A percentile compares a stretch with the other conserved stretches of the same genome.
These are phyloP conservation scores for Florisuga fusca DNA, from an alignment of 2,797 vertebrate species.

Conservation along the genomic window DNA sequence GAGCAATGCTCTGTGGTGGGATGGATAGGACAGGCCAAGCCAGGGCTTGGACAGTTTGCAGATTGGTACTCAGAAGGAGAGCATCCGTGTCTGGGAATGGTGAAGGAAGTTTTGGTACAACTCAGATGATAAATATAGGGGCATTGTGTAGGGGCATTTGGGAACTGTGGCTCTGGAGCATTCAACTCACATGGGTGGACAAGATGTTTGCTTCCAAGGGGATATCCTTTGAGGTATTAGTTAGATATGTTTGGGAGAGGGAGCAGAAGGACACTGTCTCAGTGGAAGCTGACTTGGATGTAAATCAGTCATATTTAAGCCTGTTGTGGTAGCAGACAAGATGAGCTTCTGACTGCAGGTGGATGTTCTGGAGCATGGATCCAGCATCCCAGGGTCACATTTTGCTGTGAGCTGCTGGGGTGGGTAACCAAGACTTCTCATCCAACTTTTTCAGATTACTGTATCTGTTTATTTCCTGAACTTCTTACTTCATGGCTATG, in stretches of 20 bases:
- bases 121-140: neutral
- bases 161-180: neutral
- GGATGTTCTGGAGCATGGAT: neutral
- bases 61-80: neutral
- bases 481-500: neutral
- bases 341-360: neutral
- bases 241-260: neutral
- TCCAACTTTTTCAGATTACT: neutral
- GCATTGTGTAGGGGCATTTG: neutral
- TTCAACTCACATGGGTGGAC: neutral
- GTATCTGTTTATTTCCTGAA: neutral
- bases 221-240: neutral
- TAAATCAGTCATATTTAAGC: neutral
- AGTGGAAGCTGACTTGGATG: neutral
- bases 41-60: neutral
- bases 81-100: neutral
- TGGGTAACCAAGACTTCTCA: neutral
- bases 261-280: neutral
- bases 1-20: neutral
- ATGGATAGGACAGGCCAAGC: rapidly evolving
- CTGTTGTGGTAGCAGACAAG: neutral
- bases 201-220: neutral
- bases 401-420: neutral
- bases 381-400: neutral
- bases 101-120: neutral